Percentiles rank a stretch among this genome's conserved stretches.
Evolutionary conservation across 2,888 invertebrate genomes (phyloP).

Genomic region (Coelinius sp.): DNA sequence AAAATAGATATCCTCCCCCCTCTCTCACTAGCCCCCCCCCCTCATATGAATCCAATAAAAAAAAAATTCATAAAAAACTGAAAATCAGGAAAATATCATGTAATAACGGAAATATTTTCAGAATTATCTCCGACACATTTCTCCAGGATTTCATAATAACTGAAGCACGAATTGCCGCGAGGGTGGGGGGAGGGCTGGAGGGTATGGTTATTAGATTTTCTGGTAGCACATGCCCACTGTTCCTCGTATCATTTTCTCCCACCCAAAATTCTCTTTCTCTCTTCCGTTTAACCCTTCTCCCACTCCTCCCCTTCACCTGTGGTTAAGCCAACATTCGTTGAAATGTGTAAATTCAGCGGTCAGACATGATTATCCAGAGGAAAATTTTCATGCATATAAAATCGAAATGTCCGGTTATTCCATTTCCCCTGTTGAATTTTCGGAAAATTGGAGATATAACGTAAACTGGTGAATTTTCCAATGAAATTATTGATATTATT

Average conservation of each 20-base stretch:
- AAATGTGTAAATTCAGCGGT: conserved; percentile 24
- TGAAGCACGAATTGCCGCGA: conserved; percentile 1
- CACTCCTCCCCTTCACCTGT: neutral
- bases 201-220: conserved; percentile 13
- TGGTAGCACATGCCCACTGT: neutral
- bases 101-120: neutral
- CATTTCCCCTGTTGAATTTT: neutral
- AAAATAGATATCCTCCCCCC: too few relatives aligned
- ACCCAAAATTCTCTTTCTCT: neutral
- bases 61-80: too few relatives aligned
- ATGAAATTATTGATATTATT: conserved; percentile 5
- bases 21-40: too few relatives aligned
- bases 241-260: neutral
- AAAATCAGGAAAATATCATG: neutral
- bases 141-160: conserved; percentile 13
- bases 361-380: neutral
- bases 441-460: neutral
- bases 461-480: neutral
- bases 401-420: conserved; percentile 1
- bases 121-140: neutral
- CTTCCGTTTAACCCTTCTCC: neutral
- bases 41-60: too few relatives aligned
- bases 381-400: conserved; percentile 19
- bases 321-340: neutral
- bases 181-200: neutral